phyloP scores from a whole-genome alignment of 2,888 invertebrate genomes.

The Bellardia pandia region DNA sequence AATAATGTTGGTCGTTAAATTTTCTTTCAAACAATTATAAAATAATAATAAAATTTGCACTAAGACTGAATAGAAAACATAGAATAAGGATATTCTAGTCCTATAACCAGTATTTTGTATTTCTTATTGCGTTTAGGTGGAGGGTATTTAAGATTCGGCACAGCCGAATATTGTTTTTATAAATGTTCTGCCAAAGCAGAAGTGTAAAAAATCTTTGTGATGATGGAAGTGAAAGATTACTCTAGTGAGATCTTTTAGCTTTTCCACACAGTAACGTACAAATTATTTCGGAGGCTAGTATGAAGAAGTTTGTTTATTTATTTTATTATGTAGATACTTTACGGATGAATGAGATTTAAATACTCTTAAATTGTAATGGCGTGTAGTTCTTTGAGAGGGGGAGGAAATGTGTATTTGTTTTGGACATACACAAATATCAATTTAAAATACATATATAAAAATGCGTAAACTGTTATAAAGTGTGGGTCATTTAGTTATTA shows the following conservation, averaged over 20 bases:
- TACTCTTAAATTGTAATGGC: conserved; percentile 5
- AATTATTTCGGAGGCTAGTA: not conserved
- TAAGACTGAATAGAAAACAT: too few relatives aligned
- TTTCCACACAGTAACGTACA: conserved; percentile 23
- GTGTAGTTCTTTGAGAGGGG: not conserved
- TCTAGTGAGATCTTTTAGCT: conserved; percentile 38
- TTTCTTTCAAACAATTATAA: too few relatives aligned
- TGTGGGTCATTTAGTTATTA: not conserved
- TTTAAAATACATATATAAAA: not conserved
- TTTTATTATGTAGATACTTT: conserved; percentile 25
- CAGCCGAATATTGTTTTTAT: not conserved
- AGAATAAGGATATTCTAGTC: too few relatives aligned
- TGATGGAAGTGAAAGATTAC: conserved; percentile 26
- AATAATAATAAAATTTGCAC: too few relatives aligned
- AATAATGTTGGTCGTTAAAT: too few relatives aligned
- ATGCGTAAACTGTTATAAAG: too few relatives aligned
- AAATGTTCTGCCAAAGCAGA: conserved; percentile 7
- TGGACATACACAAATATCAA: conserved; percentile 7
- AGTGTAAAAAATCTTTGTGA: conserved; percentile 25
- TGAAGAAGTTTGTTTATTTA: conserved; percentile 42
- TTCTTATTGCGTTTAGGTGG: too few relatives aligned
- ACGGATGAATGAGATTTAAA: conserved; percentile 23
- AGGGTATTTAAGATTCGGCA: too few relatives aligned
- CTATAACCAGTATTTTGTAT: too few relatives aligned
- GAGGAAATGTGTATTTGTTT: not conserved